Percentiles rank a stretch among this genome's conserved stretches.
Evolutionary conservation across 2,888 invertebrate genomes (phyloP).

Genomic region (Mythimna vitellina): DNA sequence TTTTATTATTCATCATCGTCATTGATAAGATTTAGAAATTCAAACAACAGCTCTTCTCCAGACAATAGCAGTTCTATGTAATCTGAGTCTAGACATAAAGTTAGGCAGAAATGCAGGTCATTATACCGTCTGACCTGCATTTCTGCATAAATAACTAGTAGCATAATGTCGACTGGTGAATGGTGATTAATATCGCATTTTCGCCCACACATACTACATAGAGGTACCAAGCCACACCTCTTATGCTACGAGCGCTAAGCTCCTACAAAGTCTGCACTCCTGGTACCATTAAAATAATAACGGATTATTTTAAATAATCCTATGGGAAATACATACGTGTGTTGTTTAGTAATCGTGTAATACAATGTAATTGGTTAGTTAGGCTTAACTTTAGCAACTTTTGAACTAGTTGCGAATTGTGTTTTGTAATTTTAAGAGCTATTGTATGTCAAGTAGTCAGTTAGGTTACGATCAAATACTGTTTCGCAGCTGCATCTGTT

Average conservation of each 20-base stretch:
- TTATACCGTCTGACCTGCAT: constrained; percentile 56
- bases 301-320: constrained; percentile 39
- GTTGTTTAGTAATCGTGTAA: constrained; percentile 34
- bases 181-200: constrained; percentile 46
- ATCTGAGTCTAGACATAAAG: constrained; percentile 47
- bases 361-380: constrained; percentile 31
- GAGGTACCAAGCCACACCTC: constrained; percentile 23
- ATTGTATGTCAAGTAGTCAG: background rate
- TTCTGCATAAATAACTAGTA: constrained; percentile 54
- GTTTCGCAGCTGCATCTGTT: too few species aligned
- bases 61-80: constrained; percentile 30
- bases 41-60: constrained; percentile 31
- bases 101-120: constrained; percentile 36
- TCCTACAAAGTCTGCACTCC: constrained; percentile 21
- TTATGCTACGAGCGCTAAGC: constrained; percentile 1
- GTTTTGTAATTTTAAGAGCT: constrained; percentile 32
- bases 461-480: too few species aligned
- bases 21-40: constrained; percentile 27
- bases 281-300: constrained; percentile 35
- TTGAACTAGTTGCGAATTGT: constrained; percentile 13
- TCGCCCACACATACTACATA: constrained; percentile 39
- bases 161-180: constrained; percentile 44
- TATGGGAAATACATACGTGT: constrained; percentile 47
- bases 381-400: constrained; percentile 23
- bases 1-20: constrained; percentile 14